Evolutionary conservation across 1,140 invertebrate species (phyloP), one percentile per base, ranked within the genome.

Genomic region (Diachasma alloeum): DNA sequence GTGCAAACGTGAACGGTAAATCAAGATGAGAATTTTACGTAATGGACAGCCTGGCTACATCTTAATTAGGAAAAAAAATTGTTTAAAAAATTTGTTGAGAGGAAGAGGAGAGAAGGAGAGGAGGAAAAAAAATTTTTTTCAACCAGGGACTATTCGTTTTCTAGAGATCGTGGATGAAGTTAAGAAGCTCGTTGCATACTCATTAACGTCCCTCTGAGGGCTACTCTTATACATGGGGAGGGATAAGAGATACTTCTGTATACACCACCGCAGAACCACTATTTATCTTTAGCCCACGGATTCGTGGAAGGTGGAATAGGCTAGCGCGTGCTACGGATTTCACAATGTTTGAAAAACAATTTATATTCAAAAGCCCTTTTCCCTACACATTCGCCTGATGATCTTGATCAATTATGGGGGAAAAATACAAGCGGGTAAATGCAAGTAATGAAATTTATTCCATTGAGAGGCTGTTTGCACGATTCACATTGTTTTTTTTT

Each of bases 61-160:
- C 82, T 85, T 86, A 85, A 85, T 86, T 84, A 86, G 81, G 79
- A 84, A 84, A 84, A 85, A 81, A 74, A 79, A 36, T 37, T 56
- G 56, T 0, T 53, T 31, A 6, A 56, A 26, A 72, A 56, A 19
- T 53, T 42, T 24, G 10, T 22, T 1, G n/a, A 73, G 0, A 3
- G 22, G 17, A 19, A 73, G 56, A 31, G 31, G 31, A 31, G 31
- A 31, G 31, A 31, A 31, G 9, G 19, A 36, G 42, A 17, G 48
- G 48, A 53, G 15, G n/a, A 53, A 53, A 53, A 42, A 42, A 42
- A 42, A 42, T 42, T 42, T 42, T 31, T 31, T 31, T 46, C 44
- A n/a, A 68, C 26, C 81, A 77, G 71, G 73, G 79, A 78, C 80
- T 79, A 81, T 83, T 80, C 79, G 81, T 26, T 83, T 83, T 81